Evolutionary conservation across 2,888 invertebrate genomes (phyloP), one percentile per base, ranked within the genome.

Genomic region (Drosophila suboccidentalis): DNA sequence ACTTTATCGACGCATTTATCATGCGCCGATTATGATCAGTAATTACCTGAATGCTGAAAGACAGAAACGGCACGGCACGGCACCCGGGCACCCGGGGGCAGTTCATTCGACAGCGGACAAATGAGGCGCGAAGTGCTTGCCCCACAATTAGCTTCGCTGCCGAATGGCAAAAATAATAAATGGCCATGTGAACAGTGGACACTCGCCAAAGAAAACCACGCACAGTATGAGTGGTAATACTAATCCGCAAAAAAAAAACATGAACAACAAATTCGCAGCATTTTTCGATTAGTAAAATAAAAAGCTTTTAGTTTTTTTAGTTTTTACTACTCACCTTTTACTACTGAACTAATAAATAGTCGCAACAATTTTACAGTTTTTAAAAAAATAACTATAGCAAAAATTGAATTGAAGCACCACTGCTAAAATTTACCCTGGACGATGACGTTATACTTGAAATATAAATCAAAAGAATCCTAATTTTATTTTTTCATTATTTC

Each of bases 1-100:
- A 66, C 47, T 78, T 85, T 82, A 75, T 88, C 66, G 70, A 54
- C 72, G 83, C 87, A 88, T 82, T 80, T 86, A 87, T 87, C 80
- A 87, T 82, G 64, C 78, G 69, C 68, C 75, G 72, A 85, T 87
- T 80, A 72, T 19, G 22, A 54, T 54, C 54, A 32, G 29, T 43
- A n/a, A 54, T 54, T 43, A 32, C 75, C 78, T 73, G 65, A 71
- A 66, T 38, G 75, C 57, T 69, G 71, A 83, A 69, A 72, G 43
- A 32, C 19, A 36, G 29, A 36, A 34, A 50, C 50, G 34, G 46
- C 22, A 17, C 50, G 34, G 46, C 22, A 17, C 15, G 41, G 46
- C 39, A 5, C 26, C n/a, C n/a, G n/a, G n/a, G n/a, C n/a, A n/a
- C n/a, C 38, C 61, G 26, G 54, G 54, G 44, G 61, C 47, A 38